A percentile compares a stretch with the other conserved stretches of the same genome.
These are phyloP conservation scores for Pardosa pseudoannulata DNA, from an alignment of 2,888 invertebrate genomes.

Conservation along the genomic window DNA sequence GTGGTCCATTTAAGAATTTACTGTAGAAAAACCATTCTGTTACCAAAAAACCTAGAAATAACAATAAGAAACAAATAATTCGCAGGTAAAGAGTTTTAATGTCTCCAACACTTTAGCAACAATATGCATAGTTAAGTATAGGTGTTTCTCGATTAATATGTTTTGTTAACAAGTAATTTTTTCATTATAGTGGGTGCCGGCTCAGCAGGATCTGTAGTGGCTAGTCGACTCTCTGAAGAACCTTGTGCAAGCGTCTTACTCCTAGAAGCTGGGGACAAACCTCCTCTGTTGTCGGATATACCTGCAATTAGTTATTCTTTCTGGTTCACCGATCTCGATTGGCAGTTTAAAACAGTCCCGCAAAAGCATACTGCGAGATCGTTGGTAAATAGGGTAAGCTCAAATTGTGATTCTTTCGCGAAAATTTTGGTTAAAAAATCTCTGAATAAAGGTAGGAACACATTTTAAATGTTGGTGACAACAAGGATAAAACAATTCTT, in stretches of 20 bases:
- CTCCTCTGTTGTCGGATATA: background rate
- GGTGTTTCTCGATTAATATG: background rate
- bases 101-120: too few relatives aligned
- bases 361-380: background rate
- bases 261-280: background rate
- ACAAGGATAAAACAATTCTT: too few relatives aligned
- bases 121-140: too few relatives aligned
- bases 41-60: too few relatives aligned
- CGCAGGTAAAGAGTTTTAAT: too few relatives aligned
- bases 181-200: background rate
- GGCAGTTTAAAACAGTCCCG: background rate
- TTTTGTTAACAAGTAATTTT: background rate
- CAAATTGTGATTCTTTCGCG: too few relatives aligned
- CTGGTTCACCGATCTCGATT: background rate
- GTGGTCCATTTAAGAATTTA: too few relatives aligned
- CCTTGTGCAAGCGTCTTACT: background rate
- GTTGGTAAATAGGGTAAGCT: background rate
- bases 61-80: too few relatives aligned
- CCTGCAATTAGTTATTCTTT: background rate
- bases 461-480: too few relatives aligned
- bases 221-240: background rate
- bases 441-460: too few relatives aligned
- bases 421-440: too few relatives aligned
- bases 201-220: background rate
- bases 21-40: too few relatives aligned